Evolutionary conservation across 2,113 vertebrate genomes (phyloP).

Genomic region (Theristicus caerulescens): DNA sequence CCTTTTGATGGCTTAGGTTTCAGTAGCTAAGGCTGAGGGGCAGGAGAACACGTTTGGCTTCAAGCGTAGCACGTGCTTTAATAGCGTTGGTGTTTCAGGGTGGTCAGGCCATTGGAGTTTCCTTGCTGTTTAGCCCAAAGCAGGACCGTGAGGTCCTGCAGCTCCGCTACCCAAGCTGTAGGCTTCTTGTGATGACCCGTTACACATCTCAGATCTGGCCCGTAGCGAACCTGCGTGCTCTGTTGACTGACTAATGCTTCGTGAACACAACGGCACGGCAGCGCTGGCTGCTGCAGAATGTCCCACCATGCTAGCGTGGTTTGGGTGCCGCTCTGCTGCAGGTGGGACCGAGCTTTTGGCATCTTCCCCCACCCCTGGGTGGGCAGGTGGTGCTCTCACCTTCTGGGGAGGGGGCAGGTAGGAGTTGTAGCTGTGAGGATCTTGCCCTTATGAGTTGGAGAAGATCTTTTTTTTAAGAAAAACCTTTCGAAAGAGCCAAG

Average conservation of each 20-base stretch:
- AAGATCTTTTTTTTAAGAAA: not conserved
- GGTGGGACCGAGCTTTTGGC: not conserved
- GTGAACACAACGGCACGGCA: not conserved
- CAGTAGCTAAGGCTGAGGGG: not conserved
- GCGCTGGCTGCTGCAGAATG: not conserved
- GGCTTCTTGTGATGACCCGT: not conserved
- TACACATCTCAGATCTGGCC: not conserved
- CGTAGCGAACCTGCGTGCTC: accelerated
- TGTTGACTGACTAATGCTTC: accelerated
- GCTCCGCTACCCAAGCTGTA: not conserved
- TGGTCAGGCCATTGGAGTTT: not conserved
- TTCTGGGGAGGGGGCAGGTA: not conserved
- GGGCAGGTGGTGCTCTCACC: not conserved
- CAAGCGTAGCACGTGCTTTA: not conserved
- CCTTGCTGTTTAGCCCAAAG: accelerated
- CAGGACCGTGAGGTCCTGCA: not conserved
- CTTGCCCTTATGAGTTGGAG: not conserved
- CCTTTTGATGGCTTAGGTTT: not conserved
- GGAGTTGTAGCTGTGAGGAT: not conserved
- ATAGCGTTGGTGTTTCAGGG: not conserved
- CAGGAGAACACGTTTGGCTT: not conserved
- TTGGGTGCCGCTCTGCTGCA: not conserved
- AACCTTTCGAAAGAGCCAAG: not conserved
- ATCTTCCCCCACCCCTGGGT: not conserved
- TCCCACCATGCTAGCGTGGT: accelerated